Evolutionary conservation across 2,888 invertebrate genomes (phyloP), one percentile per base, ranked within the genome.

Genomic region (Ferdinandea cuprea): DNA sequence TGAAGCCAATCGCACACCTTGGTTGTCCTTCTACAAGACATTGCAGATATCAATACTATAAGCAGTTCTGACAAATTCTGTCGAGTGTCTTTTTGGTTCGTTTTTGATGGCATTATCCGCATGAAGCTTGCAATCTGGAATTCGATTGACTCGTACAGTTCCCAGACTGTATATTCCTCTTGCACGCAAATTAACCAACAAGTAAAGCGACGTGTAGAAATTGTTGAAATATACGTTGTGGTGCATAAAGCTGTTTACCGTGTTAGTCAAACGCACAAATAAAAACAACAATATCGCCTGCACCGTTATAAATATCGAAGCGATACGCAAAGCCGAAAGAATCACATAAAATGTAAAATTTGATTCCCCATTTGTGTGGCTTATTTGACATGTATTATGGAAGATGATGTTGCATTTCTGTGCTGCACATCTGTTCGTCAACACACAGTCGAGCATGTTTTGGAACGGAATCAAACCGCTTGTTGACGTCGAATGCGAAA

Each of bases 1-100:
- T 68, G 89, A 89, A 74, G 88, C 85, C 69, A 89, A 85, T 63
- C 85, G 87, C 46, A 89, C 89, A 69, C 85, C 86, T 83, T 88
- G 89, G 77, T 88, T 89, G 73, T 89, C 89, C 86, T 89, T 89
- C 88, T 89, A 89, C 21, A 83, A 66, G 7, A 85, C 84, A 28
- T 46, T 86, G 8, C 48, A 72, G 9, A 86, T 71, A 19, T 85
- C 77, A 8, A 80, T 42, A 30, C 85, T 83, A 54, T 78, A 69
- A 11, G 25, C 25, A 3, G 25, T 25, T 2, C 25, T 25, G 5
- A 25, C 25, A 32, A 9, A 32, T 7, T 32, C 32, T 5, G 7
- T 8, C n/a, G 48, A n/a, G 5, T 25, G 5, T 48, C 19, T 28
- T 50, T 30, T 50, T 11, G 13, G 15, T 5, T 28, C 50, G 28